Conservation (phyloP, 2,888 invertebrate genomes). For the Camptogramma bilineatum region DNA sequence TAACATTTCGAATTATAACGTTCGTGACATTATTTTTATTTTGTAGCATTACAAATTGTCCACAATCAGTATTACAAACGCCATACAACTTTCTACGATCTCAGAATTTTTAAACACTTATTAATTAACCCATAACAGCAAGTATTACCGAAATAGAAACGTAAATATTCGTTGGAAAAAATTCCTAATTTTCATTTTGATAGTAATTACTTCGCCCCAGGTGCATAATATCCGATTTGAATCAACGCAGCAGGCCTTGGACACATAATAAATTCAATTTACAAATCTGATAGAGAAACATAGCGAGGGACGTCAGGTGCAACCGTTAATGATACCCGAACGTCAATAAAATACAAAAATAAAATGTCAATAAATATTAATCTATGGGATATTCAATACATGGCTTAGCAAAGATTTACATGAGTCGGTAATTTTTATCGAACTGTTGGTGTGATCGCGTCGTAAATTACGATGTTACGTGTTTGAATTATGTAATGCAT, state of each 20-base stretch:
- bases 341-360: conserved; percentile 78
- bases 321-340: conserved; percentile 80
- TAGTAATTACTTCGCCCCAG: conserved; percentile 65
- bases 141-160: conserved; percentile 64
- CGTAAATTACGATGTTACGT: conserved; percentile 33
- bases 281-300: conserved; percentile 54
- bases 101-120: conserved; percentile 50
- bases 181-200: conserved; percentile 56
- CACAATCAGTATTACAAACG: conserved; percentile 16
- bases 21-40: conserved; percentile 16
- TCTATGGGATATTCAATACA: conserved; percentile 73
- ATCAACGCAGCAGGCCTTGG: conserved; percentile 60
- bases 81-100: conserved; percentile 56
- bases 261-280: conserved; percentile 69
- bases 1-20: conserved; percentile 1
- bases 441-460: conserved; percentile 31
- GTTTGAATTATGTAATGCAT: conserved; percentile 32
- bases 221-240: conserved; percentile 63
- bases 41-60: conserved; percentile 19
- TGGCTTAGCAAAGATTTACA: conserved; percentile 59
- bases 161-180: conserved; percentile 64
- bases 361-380: conserved; percentile 80
- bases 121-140: conserved; percentile 68
- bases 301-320: conserved; percentile 60
- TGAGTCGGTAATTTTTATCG: conserved; percentile 45